Percentiles rank a stretch among this genome's conserved stretches.
Conservation (phyloP, 1,140 invertebrate genomes). For the Meloidogyne hapla region DNA sequence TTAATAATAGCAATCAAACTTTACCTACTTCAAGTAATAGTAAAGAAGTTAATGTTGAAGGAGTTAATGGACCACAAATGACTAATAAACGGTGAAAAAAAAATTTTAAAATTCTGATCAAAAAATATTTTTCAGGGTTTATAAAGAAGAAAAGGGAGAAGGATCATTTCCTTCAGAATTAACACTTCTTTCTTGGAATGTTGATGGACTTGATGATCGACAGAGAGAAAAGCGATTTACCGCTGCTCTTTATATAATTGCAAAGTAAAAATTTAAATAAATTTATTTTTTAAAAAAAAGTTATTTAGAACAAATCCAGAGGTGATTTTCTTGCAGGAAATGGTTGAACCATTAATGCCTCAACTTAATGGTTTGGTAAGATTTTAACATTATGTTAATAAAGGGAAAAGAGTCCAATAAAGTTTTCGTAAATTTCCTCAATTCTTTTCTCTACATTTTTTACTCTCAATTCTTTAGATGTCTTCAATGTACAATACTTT, state of each 20-base stretch:
- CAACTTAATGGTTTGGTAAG: constrained; percentile 55
- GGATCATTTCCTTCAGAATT: constrained; percentile 37
- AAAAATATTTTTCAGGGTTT: neutral
- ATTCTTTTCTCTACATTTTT: too few relatives aligned
- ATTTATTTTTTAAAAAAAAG: neutral
- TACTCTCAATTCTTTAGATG: constrained; percentile 2
- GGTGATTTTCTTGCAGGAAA: constrained; percentile 72
- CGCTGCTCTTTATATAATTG: constrained; percentile 68
- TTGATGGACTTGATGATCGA: constrained; percentile 70
- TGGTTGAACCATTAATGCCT: constrained; percentile 66
- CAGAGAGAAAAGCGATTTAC: constrained; percentile 68
- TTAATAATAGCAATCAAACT: neutral
- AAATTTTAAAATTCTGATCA: neutral
- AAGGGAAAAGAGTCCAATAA: too few relatives aligned
- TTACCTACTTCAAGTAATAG: neutral
- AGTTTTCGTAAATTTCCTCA: too few relatives aligned
- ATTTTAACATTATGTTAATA: too few relatives aligned
- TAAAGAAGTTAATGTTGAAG: constrained; percentile 25
- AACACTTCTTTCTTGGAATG: constrained; percentile 70
- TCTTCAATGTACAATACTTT: constrained; percentile 47
- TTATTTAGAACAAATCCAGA: constrained; percentile 69
- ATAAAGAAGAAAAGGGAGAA: neutral
- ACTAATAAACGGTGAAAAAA: constrained; percentile 4
- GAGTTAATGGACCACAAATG: neutral
- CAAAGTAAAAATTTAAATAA: constrained; percentile 64